A percentile compares a stretch with the other conserved stretches of the same genome.
Evolutionary conservation across 2,113 vertebrate species (phyloP).

Genomic region (Hydrolagus affinis): DNA sequence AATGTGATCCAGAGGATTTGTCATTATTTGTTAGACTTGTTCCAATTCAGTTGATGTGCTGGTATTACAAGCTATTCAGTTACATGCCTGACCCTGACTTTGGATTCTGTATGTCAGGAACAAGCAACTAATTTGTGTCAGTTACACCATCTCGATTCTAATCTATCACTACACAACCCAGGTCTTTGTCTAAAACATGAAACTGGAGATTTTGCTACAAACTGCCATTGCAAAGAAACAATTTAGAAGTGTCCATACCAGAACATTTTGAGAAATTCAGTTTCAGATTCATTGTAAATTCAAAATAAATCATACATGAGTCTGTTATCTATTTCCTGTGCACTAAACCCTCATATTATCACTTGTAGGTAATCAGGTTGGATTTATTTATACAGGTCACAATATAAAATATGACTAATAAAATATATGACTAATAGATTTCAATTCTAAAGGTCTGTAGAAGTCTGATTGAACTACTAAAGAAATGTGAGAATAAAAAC

Average conservation of each 20-base stretch:
- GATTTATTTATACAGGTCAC: too few species aligned
- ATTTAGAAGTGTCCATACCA: background rate
- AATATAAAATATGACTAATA: too few species aligned
- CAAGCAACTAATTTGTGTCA: background rate
- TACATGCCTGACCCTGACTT: background rate
- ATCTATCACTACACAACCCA: background rate
- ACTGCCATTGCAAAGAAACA: background rate
- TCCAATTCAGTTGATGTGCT: background rate
- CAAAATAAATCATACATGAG: too few species aligned
- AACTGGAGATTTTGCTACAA: background rate
- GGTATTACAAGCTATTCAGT: background rate
- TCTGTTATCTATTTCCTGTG: too few species aligned
- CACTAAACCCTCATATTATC: too few species aligned
- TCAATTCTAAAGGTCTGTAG: too few species aligned
- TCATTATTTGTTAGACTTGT: background rate
- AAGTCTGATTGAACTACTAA: too few species aligned
- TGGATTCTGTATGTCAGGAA: background rate
- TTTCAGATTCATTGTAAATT: too few species aligned
- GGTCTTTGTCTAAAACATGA: background rate
- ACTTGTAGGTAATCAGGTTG: too few species aligned
- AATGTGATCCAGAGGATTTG: background rate
- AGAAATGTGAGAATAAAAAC: too few species aligned
- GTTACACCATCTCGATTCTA: background rate
- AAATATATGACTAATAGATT: too few species aligned
- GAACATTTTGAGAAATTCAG: background rate